phyloP scores from a whole-genome alignment of 2,113 vertebrate genomes.

The Laticauda colubrina region DNA sequence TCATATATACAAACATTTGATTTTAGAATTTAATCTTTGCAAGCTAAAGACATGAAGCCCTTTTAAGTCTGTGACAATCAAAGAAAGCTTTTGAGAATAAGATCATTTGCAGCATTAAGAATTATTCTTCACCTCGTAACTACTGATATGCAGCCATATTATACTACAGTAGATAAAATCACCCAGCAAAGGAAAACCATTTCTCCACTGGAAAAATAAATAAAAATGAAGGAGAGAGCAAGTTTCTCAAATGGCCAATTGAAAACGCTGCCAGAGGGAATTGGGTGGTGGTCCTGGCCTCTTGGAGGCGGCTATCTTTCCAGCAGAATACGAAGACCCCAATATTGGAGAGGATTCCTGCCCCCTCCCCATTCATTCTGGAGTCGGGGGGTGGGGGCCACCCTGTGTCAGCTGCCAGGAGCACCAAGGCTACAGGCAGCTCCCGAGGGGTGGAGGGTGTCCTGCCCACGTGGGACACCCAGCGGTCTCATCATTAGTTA shows the following conservation, averaged over 20 bases:
- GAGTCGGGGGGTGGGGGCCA: background rate
- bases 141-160: conserved; percentile 44
- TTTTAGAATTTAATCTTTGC: conserved; percentile 61
- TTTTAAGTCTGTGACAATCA: conserved; percentile 52
- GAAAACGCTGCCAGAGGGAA: conserved; percentile 36
- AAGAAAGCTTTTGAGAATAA: conserved; percentile 10
- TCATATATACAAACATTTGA: conserved; percentile 68
- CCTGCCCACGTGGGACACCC: background rate
- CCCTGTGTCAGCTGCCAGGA: background rate
- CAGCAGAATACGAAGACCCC: conserved; percentile 63
- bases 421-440: background rate
- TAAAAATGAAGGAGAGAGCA: conserved; percentile 64
- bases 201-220: conserved; percentile 50
- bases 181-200: conserved; percentile 54
- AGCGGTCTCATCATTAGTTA: conserved; percentile 47
- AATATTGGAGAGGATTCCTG: conserved; percentile 41
- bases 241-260: conserved; percentile 57
- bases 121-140: conserved; percentile 53
- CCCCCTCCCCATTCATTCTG: background rate
- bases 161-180: conserved; percentile 27
- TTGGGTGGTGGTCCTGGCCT: conserved; percentile 32
- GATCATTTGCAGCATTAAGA: conserved; percentile 50
- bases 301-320: conserved; percentile 56
- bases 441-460: background rate
- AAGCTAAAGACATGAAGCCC: conserved; percentile 55